Evolutionary conservation across 2,888 invertebrate genomes (phyloP), one percentile per base, ranked within the genome.

Genomic region (Ormyrus nitidulus): DNA sequence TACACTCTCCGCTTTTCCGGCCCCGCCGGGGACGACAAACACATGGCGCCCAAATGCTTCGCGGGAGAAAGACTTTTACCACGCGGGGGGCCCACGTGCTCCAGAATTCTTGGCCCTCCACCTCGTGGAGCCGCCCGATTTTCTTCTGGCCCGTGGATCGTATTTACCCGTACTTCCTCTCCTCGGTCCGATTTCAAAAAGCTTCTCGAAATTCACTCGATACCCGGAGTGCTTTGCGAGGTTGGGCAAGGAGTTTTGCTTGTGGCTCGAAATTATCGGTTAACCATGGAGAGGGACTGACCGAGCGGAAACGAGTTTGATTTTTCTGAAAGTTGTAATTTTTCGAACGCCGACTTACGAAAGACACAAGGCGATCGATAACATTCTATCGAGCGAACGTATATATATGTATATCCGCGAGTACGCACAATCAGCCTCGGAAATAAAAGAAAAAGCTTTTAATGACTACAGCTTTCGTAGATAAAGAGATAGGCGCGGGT

Each of bases 21-120:
- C 65, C 34, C 34, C 34, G 77, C 3, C 3, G 74, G 58, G 64
- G 59, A 72, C 71, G 81, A 77, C 59, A 84, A 85, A 89, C 90
- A 90, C 89, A 89, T 90, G 90, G 89, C 86, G 86, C 83, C 85
- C 87, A 89, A 87, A 86, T 86, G 85, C 84, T 80, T 34, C 82
- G 82, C 61, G 13, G 61, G 76, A 58, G 89, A 89, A 88, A 89
- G 88, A 87, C 88, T 89, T 87, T 89, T 88, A 88, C 89, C 85
- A 86, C 84, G 83, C 11, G 59, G 87, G 86, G 85, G 85, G 84
- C 86, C 86, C 89, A 89, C 88, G 89, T 88, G 88, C 56, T 62
- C 51, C 8, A 11, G 66, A 4, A 48, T 59, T 61, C 6, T 10
- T 10, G 48, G 48, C 10, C 13, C 13, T 19, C 46, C 51, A 9